These are phyloP conservation scores for Holcopasites calliopsidis DNA, from an alignment of 1,140 invertebrate genomes.

Conservation along the genomic window DNA sequence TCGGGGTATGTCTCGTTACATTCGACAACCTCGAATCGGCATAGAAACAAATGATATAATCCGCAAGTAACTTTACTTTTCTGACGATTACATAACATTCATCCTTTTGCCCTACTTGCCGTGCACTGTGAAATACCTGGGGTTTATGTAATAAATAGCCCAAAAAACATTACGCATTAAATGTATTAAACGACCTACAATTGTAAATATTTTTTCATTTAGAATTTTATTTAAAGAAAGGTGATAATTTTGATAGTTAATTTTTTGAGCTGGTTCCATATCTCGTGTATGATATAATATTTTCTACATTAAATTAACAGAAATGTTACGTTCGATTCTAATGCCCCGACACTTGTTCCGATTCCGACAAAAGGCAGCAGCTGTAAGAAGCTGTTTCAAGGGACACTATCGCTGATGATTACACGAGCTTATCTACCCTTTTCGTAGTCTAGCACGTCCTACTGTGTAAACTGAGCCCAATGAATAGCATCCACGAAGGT, in stretches of 20 bases:
- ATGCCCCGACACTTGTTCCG: too few relatives aligned
- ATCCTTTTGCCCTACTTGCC: constrained; percentile 30
- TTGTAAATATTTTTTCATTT: too few relatives aligned
- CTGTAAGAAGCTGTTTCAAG: constrained; percentile 16
- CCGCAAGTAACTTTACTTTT: constrained; percentile 44
- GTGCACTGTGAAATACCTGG: constrained; percentile 1
- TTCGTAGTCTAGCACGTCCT: neutral
- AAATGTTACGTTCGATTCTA: neutral
- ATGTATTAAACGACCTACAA: constrained; percentile 2
- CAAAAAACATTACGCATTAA: neutral
- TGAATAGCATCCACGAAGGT: constrained; percentile 10
- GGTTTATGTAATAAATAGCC: constrained; percentile 33
- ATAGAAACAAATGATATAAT: constrained; percentile 37
- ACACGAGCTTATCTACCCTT: constrained; percentile 38
- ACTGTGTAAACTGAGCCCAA: constrained; percentile 24
- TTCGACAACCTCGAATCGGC: neutral
- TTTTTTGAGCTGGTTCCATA: too few relatives aligned
- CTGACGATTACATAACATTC: constrained; percentile 40
- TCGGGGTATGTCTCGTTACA: constrained; percentile 19
- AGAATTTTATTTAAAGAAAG: too few relatives aligned
- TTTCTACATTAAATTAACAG: neutral
- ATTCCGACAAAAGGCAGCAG: too few relatives aligned
- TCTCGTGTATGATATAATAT: neutral
- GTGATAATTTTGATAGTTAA: too few relatives aligned
- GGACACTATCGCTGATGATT: constrained; percentile 18